phyloP scores from a whole-genome alignment of 2,113 vertebrate genomes.

The Halcyon malimbica region DNA sequence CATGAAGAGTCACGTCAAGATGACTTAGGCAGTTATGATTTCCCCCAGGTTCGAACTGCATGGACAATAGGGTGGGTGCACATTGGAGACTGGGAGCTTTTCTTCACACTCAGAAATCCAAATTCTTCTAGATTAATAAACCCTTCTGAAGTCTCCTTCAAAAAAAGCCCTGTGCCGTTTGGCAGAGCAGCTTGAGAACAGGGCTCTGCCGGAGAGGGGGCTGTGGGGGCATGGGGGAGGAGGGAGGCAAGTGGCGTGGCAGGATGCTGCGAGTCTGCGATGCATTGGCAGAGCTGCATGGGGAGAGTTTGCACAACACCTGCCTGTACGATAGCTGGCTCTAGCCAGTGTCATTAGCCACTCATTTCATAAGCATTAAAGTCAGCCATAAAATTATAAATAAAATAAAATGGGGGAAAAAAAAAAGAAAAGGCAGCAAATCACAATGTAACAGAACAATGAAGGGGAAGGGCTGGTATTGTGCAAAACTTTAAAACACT shows the following conservation, averaged over 20 bases:
- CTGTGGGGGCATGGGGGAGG: fast-evolving
- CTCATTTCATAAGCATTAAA: conserved; percentile 7
- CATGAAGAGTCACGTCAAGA: background rate
- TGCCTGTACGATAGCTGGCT: background rate
- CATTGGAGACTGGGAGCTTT: background rate
- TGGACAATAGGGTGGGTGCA: background rate
- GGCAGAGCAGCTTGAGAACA: fast-evolving
- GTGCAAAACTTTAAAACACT: conserved; percentile 8
- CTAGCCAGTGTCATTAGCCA: background rate
- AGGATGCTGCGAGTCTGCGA: background rate
- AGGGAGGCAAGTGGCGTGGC: background rate
- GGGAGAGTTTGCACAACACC: conserved; percentile 10
- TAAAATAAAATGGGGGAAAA: background rate
- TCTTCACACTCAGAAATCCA: background rate
- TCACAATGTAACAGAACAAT: background rate
- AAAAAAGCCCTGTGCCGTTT: background rate
- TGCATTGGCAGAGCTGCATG: background rate
- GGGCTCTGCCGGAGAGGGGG: background rate
- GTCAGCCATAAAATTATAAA: conserved; percentile 1
- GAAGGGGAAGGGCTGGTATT: background rate
- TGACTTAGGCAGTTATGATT: background rate
- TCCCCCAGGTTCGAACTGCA: fast-evolving
- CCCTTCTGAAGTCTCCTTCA: background rate
- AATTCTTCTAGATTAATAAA: background rate
- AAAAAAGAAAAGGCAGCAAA: background rate